Base-by-base conservation (phyloP, 2,113 vertebrate genomes). In the Oxyura jamaicensis region DNA sequence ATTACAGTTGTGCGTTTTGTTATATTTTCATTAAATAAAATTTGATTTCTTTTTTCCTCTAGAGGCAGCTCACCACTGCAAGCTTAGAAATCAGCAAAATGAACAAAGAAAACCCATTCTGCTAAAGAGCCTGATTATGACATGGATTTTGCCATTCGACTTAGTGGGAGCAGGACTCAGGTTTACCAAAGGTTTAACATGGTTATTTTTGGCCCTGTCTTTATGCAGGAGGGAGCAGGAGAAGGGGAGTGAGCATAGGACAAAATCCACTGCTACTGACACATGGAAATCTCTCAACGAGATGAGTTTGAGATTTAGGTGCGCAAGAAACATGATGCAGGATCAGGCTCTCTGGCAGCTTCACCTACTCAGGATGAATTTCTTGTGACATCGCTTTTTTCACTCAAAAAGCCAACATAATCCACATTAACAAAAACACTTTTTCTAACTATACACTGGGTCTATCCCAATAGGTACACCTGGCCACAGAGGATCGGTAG, bases 1-100 rank as follows among this genome's bases (percentile, higher is more conserved):
- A 83, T 94, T 96, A 97, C 72, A 97, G 56, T 96, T 97, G 91
- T 96, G 97, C 50, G 71, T 82, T 53, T 76, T 72, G 29, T 88
- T 79, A 33, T 92, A 88, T 87, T 93, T 88, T 92, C 25, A 90
- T 76, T n/a, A 91, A 94, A 95, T 53, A 31, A 82, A 91, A 88
- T 58, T 83, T 90, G 53, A 17, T 21, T 87, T 86, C 53, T 93
- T 87, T 88, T 85, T 72, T 93, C 56, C 81, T 96, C 53, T 91
- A 77, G 62, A 86, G 52, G 87, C 83, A 90, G 94, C 90, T 93
- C 91, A 58, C 92, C 39, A 93, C 69, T 71, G 59, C 85, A 94
- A 59, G 25, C 88, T 88, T 72, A 85, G 77, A 92, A 88, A 88
- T 7, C 44, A 83, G 71, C 16, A 86, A 86, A 89, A 91, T 41